These are phyloP conservation scores for Limnephilus auricula DNA, from an alignment of 2,888 invertebrate genomes.

Conservation along the genomic window DNA sequence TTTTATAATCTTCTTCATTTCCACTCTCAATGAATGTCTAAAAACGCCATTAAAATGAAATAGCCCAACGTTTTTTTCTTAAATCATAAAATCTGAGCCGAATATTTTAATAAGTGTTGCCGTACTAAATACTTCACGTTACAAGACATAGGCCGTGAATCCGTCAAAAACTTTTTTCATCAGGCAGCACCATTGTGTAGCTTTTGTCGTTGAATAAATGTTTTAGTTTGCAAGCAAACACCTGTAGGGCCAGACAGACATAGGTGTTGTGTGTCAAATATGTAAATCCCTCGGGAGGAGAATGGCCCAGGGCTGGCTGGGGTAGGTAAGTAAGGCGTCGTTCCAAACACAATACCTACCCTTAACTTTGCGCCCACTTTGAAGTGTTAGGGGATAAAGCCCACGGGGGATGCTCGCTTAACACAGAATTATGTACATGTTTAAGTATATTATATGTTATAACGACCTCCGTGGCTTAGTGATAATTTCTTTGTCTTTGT, in stretches of 20 bases:
- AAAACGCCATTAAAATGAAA: too few relatives aligned
- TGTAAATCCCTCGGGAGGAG: not conserved
- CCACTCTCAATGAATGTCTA: too few relatives aligned
- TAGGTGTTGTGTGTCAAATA: conserved; percentile 10
- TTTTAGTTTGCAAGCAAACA: not conserved
- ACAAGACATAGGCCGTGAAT: not conserved
- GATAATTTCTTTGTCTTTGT: too few relatives aligned
- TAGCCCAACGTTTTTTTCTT: too few relatives aligned
- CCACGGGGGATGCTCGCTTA: not conserved
- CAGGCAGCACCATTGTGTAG: not conserved
- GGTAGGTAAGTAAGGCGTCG: not conserved
- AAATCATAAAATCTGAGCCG: not conserved
- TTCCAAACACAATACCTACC: not conserved
- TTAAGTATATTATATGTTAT: not conserved
- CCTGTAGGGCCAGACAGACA: not conserved
- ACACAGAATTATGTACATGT: not conserved
- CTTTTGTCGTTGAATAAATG: not conserved
- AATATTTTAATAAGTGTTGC: too few relatives aligned
- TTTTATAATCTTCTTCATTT: too few relatives aligned
- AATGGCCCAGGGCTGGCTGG: not conserved
- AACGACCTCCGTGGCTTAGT: too few relatives aligned
- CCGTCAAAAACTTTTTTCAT: not conserved
- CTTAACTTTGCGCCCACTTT: not conserved
- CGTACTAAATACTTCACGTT: not conserved
- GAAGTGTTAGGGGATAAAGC: not conserved